Base-by-base conservation (phyloP, 2,113 vertebrate genomes). In the Prolemur simus region DNA sequence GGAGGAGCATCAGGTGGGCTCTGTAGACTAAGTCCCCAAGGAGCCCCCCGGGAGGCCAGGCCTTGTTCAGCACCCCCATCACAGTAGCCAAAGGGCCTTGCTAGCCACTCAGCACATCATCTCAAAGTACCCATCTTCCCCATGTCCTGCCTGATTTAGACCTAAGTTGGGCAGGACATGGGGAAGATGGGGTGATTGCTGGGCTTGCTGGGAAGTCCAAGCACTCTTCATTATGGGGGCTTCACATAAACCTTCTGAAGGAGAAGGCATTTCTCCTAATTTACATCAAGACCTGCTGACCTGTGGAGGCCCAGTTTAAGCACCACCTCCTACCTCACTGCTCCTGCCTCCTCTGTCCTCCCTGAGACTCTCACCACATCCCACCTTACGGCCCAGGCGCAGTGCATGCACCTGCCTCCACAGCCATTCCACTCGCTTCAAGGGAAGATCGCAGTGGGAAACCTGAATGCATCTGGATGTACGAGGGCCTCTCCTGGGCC, bases 141-240 rank as follows among this genome's bases (percentile, higher is more conserved):
- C 9, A 60, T 60, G 58, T 60, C 25, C 58, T 27, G 25, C 58
- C 58, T 60, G 11, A 25, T 3, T 60, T 11, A 14, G 37, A 39
- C 60, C 60, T 34, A 42, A 9, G 45, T 8, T 5, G 32, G 6
- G 5, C 58, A 68, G 23, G 14, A 5, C 10, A 3, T 73, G 58
- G 37, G 25, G 69, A 66, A 3, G 6, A 49, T 0, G 4, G n/a
- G 27, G 10, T 45, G 37, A 47, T 4, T 18, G 13, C 54, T n/a
- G 63, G 39, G 54, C 42, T 12, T 66, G 4, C 45, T 60, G 81
- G 45, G 47, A 76, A 89, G 32, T 37, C 37, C 39, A 69, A 66
- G 66, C 5, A n/a, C 8, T n/a, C 34, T 27, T 74, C 21, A 14
- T 25, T 12, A 18, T 2, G 2, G 2, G 29, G 15, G 2, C 10